These are phyloP conservation scores for Procambarus virginalis DNA, from an alignment of 1,140 invertebrate genomes.

Conservation along the genomic window DNA sequence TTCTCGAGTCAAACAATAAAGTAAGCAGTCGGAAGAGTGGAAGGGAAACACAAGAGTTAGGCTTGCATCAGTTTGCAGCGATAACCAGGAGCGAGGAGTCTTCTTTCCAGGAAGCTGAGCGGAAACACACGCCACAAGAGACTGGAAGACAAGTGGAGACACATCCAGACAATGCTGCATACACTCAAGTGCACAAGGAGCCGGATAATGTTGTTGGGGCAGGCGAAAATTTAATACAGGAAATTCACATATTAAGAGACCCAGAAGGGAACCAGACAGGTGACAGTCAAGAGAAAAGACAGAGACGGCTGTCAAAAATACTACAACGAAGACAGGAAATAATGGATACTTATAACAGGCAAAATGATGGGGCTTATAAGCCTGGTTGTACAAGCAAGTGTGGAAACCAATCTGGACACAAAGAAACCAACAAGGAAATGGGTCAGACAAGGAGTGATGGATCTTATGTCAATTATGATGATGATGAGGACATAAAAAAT, in stretches of 20 bases:
- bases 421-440: neutral
- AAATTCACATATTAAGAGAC: neutral
- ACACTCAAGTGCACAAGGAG: neutral
- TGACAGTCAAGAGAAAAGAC: neutral
- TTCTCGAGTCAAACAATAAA: neutral
- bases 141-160: neutral
- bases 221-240: neutral
- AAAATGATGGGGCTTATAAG: conserved; percentile 41
- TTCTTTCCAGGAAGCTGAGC: neutral
- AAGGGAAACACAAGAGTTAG: neutral
- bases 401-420: neutral
- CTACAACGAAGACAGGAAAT: neutral
- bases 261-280: neutral
- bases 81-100: conserved; percentile 2
- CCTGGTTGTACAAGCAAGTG: neutral
- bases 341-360: neutral
- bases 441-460: neutral
- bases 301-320: neutral
- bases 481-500: conserved; percentile 23
- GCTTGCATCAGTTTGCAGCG: conserved; percentile 14
- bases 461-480: neutral
- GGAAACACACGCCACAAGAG: neutral
- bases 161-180: neutral
- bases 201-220: neutral
- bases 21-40: neutral